phyloP scores from a whole-genome alignment of 2,797 vertebrate genomes.

The Aulostomus chinensis region DNA sequence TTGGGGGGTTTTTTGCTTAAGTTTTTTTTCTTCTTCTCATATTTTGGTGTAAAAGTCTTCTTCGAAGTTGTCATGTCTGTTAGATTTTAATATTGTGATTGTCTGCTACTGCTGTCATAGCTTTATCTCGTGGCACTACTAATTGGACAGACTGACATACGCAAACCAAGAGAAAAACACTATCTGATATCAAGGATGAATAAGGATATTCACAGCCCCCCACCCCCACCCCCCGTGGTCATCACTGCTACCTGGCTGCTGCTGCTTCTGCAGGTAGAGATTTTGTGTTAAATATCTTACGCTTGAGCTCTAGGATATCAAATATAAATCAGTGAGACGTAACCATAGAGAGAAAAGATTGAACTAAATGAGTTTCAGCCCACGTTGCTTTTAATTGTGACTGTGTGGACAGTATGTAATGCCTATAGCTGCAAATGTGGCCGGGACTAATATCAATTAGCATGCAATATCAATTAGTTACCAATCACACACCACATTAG shows the following conservation, averaged over 20 bases:
- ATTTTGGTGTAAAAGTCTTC: no score
- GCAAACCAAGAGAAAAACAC: no score
- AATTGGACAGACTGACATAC: no score
- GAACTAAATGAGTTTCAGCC: conserved; percentile 56
- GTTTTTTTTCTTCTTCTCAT: no score
- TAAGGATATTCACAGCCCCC: no score
- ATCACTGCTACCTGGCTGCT: neutral
- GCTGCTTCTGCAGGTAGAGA: conserved; percentile 6
- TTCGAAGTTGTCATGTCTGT: no score
- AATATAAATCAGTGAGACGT: conserved; percentile 54
- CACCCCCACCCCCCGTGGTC: neutral
- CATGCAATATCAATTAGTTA: conserved; percentile 81
- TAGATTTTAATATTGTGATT: no score
- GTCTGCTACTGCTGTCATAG: no score
- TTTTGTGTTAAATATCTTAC: conserved; percentile 6
- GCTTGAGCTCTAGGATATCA: conserved; percentile 17
- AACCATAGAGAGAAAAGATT: conserved; percentile 51
- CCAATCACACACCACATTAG: conserved; percentile 84
- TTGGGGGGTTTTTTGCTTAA: no score
- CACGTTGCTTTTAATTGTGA: conserved; percentile 45
- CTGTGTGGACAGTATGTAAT: conserved; percentile 46
- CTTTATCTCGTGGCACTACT: no score
- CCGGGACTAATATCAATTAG: conserved; percentile 75
- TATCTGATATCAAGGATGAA: no score
- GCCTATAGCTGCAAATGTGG: conserved; percentile 40